These are phyloP conservation scores for Ptilonorhynchus violaceus DNA, from an alignment of 2,113 vertebrate species.

Conservation along the genomic window DNA sequence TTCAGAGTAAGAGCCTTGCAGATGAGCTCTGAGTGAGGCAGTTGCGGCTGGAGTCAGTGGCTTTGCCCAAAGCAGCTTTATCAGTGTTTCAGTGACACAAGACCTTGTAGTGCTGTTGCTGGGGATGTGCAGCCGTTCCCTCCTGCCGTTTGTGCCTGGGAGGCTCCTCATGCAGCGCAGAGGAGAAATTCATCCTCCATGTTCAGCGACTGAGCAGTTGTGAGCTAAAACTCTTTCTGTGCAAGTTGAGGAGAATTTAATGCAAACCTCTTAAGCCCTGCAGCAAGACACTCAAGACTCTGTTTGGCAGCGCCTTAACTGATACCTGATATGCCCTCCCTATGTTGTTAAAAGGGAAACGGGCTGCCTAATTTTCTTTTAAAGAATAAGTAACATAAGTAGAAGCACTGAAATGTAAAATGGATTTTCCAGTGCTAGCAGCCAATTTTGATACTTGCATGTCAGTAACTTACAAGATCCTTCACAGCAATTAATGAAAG, in stretches of 20 bases:
- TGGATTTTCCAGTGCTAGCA: slow-evolving; percentile 46
- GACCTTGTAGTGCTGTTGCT: neutral
- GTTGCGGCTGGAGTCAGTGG: neutral
- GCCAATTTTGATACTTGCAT: slow-evolving; percentile 13
- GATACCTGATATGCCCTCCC: slow-evolving; percentile 3
- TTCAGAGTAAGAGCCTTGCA: neutral
- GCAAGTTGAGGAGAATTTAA: slow-evolving; percentile 32
- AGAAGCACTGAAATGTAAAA: slow-evolving; percentile 45
- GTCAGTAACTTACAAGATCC: neutral
- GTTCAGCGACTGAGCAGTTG: neutral
- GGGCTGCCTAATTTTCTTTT: slow-evolving; percentile 43
- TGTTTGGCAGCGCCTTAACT: slow-evolving; percentile 7
- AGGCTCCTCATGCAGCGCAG: neutral
- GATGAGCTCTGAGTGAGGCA: neutral
- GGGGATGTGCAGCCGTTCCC: neutral
- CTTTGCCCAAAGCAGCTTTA: neutral
- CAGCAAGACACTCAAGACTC: slow-evolving; percentile 46
- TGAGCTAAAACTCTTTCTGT: neutral
- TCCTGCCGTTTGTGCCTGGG: neutral
- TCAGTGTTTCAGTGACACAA: neutral
- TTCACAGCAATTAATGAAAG: slow-evolving; percentile 10
- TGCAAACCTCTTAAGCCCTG: slow-evolving; percentile 46
- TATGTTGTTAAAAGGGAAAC: slow-evolving; percentile 18
- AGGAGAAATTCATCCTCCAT: neutral
- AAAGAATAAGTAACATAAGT: slow-evolving; percentile 26